Evolutionary conservation across 2,888 invertebrate species (phyloP).

Genomic region (Cecidostiba fungosa): DNA sequence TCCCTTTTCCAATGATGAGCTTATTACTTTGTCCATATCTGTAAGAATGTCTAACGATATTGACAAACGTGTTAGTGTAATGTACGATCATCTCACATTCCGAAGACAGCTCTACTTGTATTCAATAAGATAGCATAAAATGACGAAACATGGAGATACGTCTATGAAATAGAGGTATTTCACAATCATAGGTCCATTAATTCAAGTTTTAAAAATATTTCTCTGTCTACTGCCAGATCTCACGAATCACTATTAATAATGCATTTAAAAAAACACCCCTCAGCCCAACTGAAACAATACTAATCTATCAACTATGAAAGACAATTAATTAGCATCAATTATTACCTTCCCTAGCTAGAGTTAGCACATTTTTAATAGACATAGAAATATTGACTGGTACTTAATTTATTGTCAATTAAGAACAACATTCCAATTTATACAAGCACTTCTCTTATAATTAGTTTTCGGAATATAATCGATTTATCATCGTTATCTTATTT

Average conservation of each 20-base stretch:
- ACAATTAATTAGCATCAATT: conserved; percentile 4
- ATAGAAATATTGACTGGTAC: conserved; percentile 28
- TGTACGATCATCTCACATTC: conserved; percentile 19
- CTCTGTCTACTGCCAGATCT: conserved; percentile 7
- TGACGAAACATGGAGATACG: conserved; percentile 24
- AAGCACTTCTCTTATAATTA: conserved; percentile 13
- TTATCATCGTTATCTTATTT: conserved; percentile 33
- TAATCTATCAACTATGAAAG: conserved; percentile 24
- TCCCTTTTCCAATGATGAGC: conserved; percentile 11
- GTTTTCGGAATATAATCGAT: background rate
- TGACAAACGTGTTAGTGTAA: conserved; percentile 30
- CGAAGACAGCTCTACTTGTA: background rate
- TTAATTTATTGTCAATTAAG: conserved; percentile 50
- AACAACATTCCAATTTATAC: conserved; percentile 4
- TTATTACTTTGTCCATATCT: background rate
- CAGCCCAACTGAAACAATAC: background rate
- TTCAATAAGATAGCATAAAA: background rate
- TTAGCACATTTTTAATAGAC: conserved; percentile 4
- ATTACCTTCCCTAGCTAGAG: conserved; percentile 20
- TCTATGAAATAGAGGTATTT: conserved; percentile 33
- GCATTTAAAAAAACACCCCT: background rate
- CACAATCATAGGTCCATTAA: background rate
- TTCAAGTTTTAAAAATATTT: conserved; percentile 4
- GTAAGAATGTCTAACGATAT: background rate
- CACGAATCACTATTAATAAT: conserved; percentile 6